These are phyloP conservation scores for Orestias chungarensis DNA, from an alignment of 2,797 vertebrate genomes.

Conservation along the genomic window DNA sequence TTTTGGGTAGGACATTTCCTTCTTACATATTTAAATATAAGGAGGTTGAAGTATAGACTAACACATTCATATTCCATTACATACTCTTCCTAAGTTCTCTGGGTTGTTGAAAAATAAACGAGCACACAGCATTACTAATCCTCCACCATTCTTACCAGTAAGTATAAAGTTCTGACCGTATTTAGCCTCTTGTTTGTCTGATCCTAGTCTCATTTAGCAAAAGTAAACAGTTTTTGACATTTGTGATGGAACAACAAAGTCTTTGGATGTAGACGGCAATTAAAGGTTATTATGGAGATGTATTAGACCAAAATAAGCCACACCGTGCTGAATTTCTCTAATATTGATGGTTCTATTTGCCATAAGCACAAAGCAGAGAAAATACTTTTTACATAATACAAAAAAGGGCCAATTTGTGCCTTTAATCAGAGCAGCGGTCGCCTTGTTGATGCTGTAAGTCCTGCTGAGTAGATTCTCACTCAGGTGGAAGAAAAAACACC, in stretches of 20 bases:
- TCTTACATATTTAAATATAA: not conserved
- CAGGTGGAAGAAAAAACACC: not conserved
- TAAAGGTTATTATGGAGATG: no score
- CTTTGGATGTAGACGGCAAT: no score
- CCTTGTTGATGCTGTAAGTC: conserved; percentile 10
- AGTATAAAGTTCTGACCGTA: no score
- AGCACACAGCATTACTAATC: not conserved
- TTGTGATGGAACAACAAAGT: no score
- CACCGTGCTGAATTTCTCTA: not conserved
- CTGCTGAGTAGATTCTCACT: not conserved
- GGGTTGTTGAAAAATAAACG: not conserved
- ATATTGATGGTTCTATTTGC: not conserved
- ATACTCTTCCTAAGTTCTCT: not conserved
- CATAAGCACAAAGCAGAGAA: conserved; percentile 19
- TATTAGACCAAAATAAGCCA: no score
- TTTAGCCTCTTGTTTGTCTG: no score
- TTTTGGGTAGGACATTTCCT: not conserved
- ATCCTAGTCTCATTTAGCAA: no score
- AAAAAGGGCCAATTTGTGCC: conserved; percentile 5
- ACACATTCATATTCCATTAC: not conserved
- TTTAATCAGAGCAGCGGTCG: not conserved
- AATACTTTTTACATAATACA: not conserved
- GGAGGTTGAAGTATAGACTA: not conserved
- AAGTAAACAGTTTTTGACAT: no score
- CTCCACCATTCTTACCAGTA: no score